Conservation (phyloP, 2,888 invertebrate species). For the Meandrusa payeni region DNA sequence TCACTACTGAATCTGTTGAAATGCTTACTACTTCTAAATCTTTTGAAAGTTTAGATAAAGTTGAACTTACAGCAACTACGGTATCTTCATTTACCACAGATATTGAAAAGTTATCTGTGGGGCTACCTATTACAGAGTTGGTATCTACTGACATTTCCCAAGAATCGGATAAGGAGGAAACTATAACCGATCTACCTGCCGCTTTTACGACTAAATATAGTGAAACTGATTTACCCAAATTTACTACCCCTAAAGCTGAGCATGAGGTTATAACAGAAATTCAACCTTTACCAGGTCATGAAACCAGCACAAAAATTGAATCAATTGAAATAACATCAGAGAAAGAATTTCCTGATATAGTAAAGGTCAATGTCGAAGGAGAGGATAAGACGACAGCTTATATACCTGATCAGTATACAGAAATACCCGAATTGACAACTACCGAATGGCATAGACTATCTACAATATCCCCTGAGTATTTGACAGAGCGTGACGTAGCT, state of each 20-base stretch:
- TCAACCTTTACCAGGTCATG: not conserved
- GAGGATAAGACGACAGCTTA: constrained; percentile 2
- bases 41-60: constrained; percentile 8
- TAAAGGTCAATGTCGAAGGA: not conserved
- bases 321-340: constrained; percentile 7
- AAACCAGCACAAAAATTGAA: constrained; percentile 24
- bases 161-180: constrained; percentile 16
- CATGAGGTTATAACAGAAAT: not conserved
- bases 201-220: not conserved
- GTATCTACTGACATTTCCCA: not conserved
- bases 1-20: constrained; percentile 5
- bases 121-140: not conserved
- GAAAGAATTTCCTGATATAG: not conserved
- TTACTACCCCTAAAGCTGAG: constrained; percentile 4
- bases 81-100: not conserved
- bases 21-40: constrained; percentile 3
- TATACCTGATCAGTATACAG: constrained; percentile 1
- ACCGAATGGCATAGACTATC: constrained; percentile 19
- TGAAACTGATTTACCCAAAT: not conserved
- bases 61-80: constrained; percentile 3
- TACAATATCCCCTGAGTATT: constrained; percentile 3
- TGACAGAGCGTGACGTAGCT: constrained; percentile 1
- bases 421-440: constrained; percentile 8
- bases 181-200: constrained; percentile 6
- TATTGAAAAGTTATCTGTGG: constrained; percentile 9